Conservation (phyloP, 2,113 vertebrate species). For the Plectropomus leopardus region DNA sequence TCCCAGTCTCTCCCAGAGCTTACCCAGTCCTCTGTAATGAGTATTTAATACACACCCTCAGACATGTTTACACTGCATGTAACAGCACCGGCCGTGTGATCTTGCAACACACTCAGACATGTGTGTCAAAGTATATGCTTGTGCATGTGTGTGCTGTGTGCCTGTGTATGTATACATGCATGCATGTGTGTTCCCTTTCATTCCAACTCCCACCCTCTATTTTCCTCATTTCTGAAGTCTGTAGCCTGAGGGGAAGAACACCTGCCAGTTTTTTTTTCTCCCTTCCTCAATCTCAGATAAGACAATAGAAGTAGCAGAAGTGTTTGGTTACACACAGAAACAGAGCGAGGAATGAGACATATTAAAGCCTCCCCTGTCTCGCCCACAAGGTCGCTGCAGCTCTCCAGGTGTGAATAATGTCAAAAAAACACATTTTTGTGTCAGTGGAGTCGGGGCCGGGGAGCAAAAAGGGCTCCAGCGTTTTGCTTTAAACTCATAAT, state of each 20-base stretch:
- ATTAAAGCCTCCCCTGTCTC: slow-evolving; percentile 71
- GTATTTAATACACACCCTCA: slow-evolving; percentile 82
- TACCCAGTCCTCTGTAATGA: slow-evolving; percentile 80
- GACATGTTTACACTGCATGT: slow-evolving; percentile 82
- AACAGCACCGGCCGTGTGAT: slow-evolving; percentile 78
- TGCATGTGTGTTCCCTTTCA: slow-evolving; percentile 68
- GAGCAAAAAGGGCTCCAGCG: slow-evolving; percentile 41
- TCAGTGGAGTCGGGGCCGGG: slow-evolving; percentile 46
- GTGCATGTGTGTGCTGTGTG: slow-evolving; percentile 28
- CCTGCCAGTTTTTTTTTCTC: slow-evolving; percentile 67
- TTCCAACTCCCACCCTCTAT: slow-evolving; percentile 68
- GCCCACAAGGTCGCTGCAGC: slow-evolving; percentile 58
- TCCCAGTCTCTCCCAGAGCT: slow-evolving; percentile 79
- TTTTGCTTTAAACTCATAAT: slow-evolving; percentile 74
- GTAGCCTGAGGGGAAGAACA: slow-evolving; percentile 77
- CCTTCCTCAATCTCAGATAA: slow-evolving; percentile 75
- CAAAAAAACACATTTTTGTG: slow-evolving; percentile 59
- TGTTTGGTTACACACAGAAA: slow-evolving; percentile 76
- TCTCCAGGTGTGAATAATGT: slow-evolving; percentile 75
- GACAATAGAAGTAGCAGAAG: slow-evolving; percentile 78
- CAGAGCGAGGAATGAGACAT: slow-evolving; percentile 62
- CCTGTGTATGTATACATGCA: slow-evolving; percentile 31
- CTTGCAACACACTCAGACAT: slow-evolving; percentile 71
- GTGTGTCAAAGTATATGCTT: slow-evolving; percentile 57
- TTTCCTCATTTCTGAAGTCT: slow-evolving; percentile 79